Evolutionary conservation across 2,888 invertebrate genomes (phyloP).

Genomic region (Sepioteuthis lessoniana): DNA sequence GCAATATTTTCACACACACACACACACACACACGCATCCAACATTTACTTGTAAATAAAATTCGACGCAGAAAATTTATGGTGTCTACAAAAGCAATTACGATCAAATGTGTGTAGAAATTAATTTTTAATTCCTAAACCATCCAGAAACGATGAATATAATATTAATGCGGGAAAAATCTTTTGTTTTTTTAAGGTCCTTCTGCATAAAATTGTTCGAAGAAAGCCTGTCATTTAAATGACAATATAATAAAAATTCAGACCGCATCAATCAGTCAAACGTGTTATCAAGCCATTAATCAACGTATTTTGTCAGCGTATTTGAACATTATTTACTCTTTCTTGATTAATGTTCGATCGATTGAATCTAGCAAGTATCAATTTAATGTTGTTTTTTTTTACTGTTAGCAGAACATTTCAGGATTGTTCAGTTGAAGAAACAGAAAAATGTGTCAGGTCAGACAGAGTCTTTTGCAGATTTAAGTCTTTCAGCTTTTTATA

Average conservation of each 20-base stretch:
- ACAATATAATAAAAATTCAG: not conserved
- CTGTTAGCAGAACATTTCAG: no score
- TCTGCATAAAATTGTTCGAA: not conserved
- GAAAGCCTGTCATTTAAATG: not conserved
- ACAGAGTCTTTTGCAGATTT: no score
- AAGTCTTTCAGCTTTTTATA: no score
- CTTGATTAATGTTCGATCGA: constrained; percentile 6
- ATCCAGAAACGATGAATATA: not conserved
- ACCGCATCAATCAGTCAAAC: not conserved
- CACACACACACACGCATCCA: no score
- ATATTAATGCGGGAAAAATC: not conserved
- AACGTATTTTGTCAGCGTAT: not conserved
- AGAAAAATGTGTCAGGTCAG: not conserved
- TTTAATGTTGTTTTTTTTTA: not conserved
- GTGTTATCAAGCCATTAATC: not conserved
- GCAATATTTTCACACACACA: no score
- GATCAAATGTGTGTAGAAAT: not conserved
- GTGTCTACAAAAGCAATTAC: not conserved
- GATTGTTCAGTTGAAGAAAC: not conserved
- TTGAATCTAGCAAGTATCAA: not conserved
- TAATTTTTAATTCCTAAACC: not conserved
- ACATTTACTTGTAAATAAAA: no score
- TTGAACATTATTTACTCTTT: not conserved
- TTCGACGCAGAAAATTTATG: not conserved
- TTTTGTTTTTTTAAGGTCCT: not conserved